Evolutionary conservation across 2,888 invertebrate genomes (phyloP), one percentile per base, ranked within the genome.

Genomic region (Lithophane socia): DNA sequence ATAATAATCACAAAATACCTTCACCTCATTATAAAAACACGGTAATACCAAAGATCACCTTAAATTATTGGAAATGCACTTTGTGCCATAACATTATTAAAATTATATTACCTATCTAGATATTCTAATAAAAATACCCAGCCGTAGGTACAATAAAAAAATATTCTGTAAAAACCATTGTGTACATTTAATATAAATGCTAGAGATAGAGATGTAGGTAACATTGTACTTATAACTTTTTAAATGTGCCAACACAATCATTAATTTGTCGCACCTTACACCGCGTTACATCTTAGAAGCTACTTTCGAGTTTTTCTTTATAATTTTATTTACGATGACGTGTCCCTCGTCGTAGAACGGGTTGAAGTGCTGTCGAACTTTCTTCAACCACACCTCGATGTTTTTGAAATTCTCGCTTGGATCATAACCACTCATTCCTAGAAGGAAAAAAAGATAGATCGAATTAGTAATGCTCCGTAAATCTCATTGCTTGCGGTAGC

Each of bases 381-480:
- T 97, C 66, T 97, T 95, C 91, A 98, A 94, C 98, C 98, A 98
- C 1, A 94, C 94, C 1, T 97, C 95, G 16, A 98, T 95, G 84
- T 97, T 97, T 0, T 97, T 97, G 86, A 97, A 97, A 69, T 97
- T 97, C 52, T 97, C 94, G 44, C 93, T 94, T 0, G 98, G 97
- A 90, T 98, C 97, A 91, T 97, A 98, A 12, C 97, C 98, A 44
- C 97, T 97, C 94, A 98, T 96, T 91, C 97, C 98, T 98, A 92
- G 44, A 90, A 91, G 61, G 74, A 75, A 75, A 42, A 75, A 21
- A 42, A 29, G 0, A 16, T 29, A 29, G 24, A 58, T 24, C 24
- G 9, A 29, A 60, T 60, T 16, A 60, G 16, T 60, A 13, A 56
- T 21, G 54, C 0, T 54, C 54, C 10, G 0, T n/a, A 18, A 52